These are phyloP conservation scores for Euclidia mi DNA, from an alignment of 2,888 invertebrate genomes.

Conservation along the genomic window DNA sequence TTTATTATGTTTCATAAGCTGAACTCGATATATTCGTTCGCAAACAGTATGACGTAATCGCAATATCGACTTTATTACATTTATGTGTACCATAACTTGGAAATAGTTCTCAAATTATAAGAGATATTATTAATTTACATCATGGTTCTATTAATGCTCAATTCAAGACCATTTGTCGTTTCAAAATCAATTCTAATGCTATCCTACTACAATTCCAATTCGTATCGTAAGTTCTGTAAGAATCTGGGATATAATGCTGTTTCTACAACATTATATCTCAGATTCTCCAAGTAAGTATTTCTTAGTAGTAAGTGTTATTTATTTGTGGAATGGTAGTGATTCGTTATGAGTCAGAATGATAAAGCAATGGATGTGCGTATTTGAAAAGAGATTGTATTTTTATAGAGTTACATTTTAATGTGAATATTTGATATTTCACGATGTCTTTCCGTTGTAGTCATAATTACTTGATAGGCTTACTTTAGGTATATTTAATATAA, in stretches of 20 bases:
- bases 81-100: no score
- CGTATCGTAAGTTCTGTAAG: not conserved
- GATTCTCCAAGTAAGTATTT: constrained; percentile 13
- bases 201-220: not conserved
- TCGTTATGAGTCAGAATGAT: constrained; percentile 43
- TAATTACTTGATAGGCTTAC: constrained; percentile 27
- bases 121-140: no score
- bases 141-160: no score
- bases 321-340: constrained; percentile 42
- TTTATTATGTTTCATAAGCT: no score
- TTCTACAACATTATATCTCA: no score
- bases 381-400: constrained; percentile 67
- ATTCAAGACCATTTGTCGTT: no score
- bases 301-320: constrained; percentile 50
- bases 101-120: no score
- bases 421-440: constrained; percentile 59
- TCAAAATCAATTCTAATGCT: no score
- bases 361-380: constrained; percentile 42
- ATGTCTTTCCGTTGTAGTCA: constrained; percentile 48
- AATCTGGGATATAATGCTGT: no score
- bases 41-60: no score
- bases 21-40: no score
- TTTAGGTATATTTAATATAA: constrained; percentile 13
- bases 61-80: no score
- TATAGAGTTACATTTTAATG: constrained; percentile 63